These are phyloP conservation scores for Drosophila truncata DNA, from an alignment of 1,140 invertebrate genomes.

Conservation along the genomic window DNA sequence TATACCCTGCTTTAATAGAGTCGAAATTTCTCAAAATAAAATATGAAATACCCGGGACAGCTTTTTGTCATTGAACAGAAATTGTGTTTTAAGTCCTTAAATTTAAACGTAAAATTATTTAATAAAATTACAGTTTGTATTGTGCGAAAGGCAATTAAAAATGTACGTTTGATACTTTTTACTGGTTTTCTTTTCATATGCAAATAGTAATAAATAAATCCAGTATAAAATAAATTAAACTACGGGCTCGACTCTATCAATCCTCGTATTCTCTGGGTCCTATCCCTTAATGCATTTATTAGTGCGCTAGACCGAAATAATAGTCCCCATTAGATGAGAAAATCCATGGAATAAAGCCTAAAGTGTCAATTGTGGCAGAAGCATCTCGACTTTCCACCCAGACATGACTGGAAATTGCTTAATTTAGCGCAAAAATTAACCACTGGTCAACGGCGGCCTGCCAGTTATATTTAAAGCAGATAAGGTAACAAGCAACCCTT, in stretches of 20 bases:
- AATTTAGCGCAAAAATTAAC: constrained; percentile 80
- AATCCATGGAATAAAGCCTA: constrained; percentile 27
- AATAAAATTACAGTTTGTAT: too few species aligned
- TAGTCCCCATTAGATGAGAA: constrained; percentile 70
- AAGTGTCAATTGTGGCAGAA: constrained; percentile 14
- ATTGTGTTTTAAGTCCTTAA: background rate
- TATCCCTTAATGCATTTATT: constrained; percentile 66
- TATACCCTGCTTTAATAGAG: constrained; percentile 22
- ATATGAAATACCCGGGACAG: background rate
- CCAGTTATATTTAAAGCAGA: constrained; percentile 8
- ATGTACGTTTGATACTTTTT: background rate
- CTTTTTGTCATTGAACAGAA: background rate
- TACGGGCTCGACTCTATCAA: background rate
- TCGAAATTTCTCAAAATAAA: background rate
- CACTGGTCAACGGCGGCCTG: constrained; percentile 49
- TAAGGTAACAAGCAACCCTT: constrained; percentile 40
- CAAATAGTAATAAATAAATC: too few species aligned
- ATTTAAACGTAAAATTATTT: background rate
- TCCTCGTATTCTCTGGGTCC: constrained; percentile 15
- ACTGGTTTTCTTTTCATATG: background rate
- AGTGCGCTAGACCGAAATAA: constrained; percentile 78
- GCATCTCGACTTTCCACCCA: constrained; percentile 17
- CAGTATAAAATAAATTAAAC: background rate
- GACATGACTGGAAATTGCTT: constrained; percentile 69
- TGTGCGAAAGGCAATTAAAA: background rate